phyloP scores from a whole-genome alignment of 2,888 invertebrate genomes.

The Papilio elwesi region DNA sequence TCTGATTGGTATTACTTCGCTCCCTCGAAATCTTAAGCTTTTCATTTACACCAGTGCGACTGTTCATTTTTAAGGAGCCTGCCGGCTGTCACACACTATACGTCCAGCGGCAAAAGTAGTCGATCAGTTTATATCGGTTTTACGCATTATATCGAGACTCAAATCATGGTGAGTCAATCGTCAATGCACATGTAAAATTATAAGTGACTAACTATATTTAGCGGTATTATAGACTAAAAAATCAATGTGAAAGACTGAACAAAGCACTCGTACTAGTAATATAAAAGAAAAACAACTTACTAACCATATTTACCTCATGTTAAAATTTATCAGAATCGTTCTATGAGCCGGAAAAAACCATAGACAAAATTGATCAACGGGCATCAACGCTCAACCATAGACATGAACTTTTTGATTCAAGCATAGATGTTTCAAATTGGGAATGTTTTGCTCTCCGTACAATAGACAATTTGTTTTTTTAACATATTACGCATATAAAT shows the following conservation, averaged over 20 bases:
- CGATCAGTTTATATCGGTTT: conserved; percentile 52
- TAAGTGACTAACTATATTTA: conserved; percentile 65
- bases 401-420: conserved; percentile 53
- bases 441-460: neutral
- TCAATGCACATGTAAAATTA: conserved; percentile 77
- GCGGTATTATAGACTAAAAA: conserved; percentile 49
- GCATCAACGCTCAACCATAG: conserved; percentile 79
- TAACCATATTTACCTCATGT: conserved; percentile 51
- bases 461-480: too few species aligned
- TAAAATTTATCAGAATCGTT: conserved; percentile 46
- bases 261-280: conserved; percentile 60
- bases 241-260: conserved; percentile 47
- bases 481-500: too few species aligned
- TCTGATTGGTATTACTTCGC: conserved; percentile 68
- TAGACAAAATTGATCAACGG: conserved; percentile 62
- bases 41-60: conserved; percentile 79
- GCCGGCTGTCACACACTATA: conserved; percentile 77
- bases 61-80: conserved; percentile 80
- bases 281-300: conserved; percentile 47
- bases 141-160: conserved; percentile 56
- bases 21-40: conserved; percentile 77
- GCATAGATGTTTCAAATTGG: conserved; percentile 2
- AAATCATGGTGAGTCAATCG: conserved; percentile 57
- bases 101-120: conserved; percentile 67
- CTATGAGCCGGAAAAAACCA: conserved; percentile 54